Base-by-base conservation (phyloP, 2,797 vertebrate genomes). In the Botia kubotai region DNA sequence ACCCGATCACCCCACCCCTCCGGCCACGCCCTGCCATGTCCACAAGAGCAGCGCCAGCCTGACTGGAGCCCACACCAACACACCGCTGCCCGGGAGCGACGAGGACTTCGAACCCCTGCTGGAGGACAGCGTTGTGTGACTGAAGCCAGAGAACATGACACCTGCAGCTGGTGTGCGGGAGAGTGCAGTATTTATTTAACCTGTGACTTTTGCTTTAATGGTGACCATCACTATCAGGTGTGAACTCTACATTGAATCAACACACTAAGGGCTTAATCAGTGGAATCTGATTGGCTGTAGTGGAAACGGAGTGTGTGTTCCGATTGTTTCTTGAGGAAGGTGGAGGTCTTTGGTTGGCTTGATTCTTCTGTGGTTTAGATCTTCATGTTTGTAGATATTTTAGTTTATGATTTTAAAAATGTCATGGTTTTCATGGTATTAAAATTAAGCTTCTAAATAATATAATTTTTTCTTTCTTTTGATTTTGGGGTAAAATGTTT, bases 51-150 rank as follows among this genome's bases (percentile, higher is more conserved):
- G 89, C 85, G 87, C 82, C 87, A 93, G 85, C n/a, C 91, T 91
- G 87, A 90, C 91, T 10, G 94, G 91, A 63, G 85, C 90, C 67
- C 94, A 95, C 89, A 92, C 90, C 86, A 94, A 90, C 88, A 95
- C 87, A 6, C 92, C 93, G 2, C 94, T 95, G 19, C 94, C 83
- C 0, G 95, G 93, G 82, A 94, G 93, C 5, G 95, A 96, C 17
- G 96, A 97, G 85, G 98, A 98, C 89, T 91, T 95, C 78, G 97
- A 98, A 80, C 98, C 97, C 0, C 86, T 99, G 86, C 92, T 99
- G 83, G 97, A 96, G 80, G 96, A 98, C 87, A 97, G 94, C 88
- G 93, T 91, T 0, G 93, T 98, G 75, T 99, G 95, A 98, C 72
- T 81, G 17, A 29, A 55, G 63, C 14, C 4, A 19, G 36, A 17